Percentiles rank a stretch among this genome's conserved stretches.
These are phyloP conservation scores for Thymallus thymallus DNA, from an alignment of 2,113 vertebrate genomes.

Conservation along the genomic window DNA sequence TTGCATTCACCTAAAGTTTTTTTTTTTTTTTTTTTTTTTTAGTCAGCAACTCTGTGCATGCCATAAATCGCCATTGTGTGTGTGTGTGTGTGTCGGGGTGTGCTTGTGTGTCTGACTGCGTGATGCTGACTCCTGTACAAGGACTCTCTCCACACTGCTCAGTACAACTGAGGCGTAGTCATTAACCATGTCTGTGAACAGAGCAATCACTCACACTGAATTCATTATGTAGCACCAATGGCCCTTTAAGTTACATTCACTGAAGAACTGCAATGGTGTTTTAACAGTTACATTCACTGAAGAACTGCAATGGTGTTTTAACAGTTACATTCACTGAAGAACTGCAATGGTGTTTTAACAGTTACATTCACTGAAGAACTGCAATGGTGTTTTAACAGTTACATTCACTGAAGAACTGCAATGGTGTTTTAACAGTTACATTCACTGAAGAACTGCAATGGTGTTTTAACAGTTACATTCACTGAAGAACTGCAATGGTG, in stretches of 20 bases:
- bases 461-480: too few species aligned
- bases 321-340: too few species aligned
- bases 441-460: too few species aligned
- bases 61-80: conserved; percentile 14
- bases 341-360: too few species aligned
- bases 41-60: conserved; percentile 37
- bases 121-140: conserved; percentile 2
- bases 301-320: too few species aligned
- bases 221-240: conserved; percentile 1
- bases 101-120: neutral
- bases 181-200: neutral
- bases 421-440: too few species aligned
- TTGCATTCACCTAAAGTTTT: conserved; percentile 41
- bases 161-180: neutral
- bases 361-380: too few species aligned
- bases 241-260: neutral
- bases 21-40: conserved; percentile 3
- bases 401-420: too few species aligned
- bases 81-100: neutral
- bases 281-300: too few species aligned
- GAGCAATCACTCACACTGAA: neutral
- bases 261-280: too few species aligned
- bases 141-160: neutral
- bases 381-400: too few species aligned
- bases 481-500: too few species aligned